phyloP scores from a whole-genome alignment of 2,113 vertebrate species.

The Cichladusa arquata region DNA sequence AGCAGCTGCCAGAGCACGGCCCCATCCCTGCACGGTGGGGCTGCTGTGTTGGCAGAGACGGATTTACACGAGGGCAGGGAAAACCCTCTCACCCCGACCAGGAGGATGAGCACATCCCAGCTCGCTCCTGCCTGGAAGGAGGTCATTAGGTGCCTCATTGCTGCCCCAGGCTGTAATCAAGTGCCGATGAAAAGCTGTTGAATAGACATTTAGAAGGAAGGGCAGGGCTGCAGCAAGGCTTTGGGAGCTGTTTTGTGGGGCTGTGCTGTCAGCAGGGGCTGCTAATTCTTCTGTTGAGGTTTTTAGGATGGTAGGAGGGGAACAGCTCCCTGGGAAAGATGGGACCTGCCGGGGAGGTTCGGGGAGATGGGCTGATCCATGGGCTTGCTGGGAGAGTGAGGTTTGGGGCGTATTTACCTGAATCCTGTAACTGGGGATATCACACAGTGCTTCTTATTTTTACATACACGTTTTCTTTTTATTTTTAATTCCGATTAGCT shows the following conservation, averaged over 20 bases:
- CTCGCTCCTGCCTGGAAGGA: neutral
- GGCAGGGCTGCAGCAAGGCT: rapidly evolving
- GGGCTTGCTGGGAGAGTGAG: neutral
- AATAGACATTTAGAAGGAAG: neutral
- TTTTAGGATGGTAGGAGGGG: neutral
- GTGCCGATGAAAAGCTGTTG: neutral
- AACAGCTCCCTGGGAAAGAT: neutral
- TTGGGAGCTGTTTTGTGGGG: rapidly evolving
- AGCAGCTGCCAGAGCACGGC: neutral
- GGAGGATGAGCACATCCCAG: neutral
- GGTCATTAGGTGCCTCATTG: neutral
- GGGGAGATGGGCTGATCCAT: neutral
- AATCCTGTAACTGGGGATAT: neutral
- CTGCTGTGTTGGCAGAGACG: neutral
- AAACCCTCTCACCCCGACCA: neutral
- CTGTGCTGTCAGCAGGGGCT: neutral
- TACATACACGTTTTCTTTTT: too few species aligned
- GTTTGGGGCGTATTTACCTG: neutral
- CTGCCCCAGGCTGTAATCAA: neutral
- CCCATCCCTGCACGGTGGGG: rapidly evolving
- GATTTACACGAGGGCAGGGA: neutral
- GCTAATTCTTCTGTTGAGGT: rapidly evolving
- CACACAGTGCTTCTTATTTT: neutral
- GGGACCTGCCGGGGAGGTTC: neutral
- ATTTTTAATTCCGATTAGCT: neutral